These are phyloP conservation scores for Chionoecetes opilio DNA, from an alignment of 1,140 invertebrate genomes.

Conservation along the genomic window DNA sequence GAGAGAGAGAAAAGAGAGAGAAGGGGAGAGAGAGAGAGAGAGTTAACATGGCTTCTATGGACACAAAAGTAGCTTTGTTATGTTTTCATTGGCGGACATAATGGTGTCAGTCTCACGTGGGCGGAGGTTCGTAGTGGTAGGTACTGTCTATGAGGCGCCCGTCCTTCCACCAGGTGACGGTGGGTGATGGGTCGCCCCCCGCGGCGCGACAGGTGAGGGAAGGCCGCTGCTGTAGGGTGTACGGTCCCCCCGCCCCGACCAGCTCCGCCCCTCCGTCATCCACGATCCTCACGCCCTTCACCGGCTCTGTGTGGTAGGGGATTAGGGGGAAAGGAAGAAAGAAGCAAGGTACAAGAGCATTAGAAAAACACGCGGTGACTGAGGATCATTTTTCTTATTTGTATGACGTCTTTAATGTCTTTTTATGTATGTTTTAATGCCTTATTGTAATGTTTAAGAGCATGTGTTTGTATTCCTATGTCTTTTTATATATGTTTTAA, in stretches of 20 bases:
- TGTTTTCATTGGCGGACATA: no score
- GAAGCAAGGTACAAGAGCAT: background rate
- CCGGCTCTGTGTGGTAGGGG: no score
- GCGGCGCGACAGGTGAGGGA: constrained; percentile 73
- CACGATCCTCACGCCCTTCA: constrained; percentile 75
- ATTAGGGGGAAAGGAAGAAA: background rate
- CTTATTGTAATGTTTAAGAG: no score
- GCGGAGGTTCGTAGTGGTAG: constrained; percentile 67
- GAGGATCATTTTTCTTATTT: no score
- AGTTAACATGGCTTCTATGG: no score
- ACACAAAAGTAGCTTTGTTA: no score
- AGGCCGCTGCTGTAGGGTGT: constrained; percentile 72
- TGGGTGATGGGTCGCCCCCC: constrained; percentile 77
- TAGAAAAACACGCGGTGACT: background rate
- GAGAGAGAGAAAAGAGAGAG: no score
- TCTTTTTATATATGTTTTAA: no score
- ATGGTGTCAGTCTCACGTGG: constrained; percentile 44
- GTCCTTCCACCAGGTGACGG: constrained; percentile 81
- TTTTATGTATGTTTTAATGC: no score
- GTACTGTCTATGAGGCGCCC: constrained; percentile 80
- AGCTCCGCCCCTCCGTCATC: constrained; percentile 74
- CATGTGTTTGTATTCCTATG: no score
- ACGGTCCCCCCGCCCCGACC: constrained; percentile 77
- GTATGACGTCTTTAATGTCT: no score
- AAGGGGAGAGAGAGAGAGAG: no score